Conservation (phyloP, 2,797 vertebrate genomes). For the Protonibea diacanthus region DNA sequence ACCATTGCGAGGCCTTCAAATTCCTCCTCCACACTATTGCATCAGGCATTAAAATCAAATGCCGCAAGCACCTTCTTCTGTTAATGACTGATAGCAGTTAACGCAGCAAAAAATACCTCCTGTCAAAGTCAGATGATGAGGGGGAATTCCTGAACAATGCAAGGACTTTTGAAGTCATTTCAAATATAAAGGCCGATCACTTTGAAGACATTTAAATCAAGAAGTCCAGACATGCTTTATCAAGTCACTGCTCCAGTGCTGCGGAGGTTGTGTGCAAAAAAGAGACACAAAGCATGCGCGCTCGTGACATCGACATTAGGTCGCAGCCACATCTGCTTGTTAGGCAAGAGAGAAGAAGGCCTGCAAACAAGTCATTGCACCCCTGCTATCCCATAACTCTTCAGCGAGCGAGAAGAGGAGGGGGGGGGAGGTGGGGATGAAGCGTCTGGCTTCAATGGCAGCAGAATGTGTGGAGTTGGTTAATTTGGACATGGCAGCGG, state of each 20-base stretch:
- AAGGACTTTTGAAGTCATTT: constrained; percentile 3
- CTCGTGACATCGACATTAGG: constrained; percentile 62
- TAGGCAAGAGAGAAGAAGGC: constrained; percentile 62
- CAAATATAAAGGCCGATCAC: neutral
- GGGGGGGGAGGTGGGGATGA: constrained; percentile 54
- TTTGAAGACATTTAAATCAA: constrained; percentile 2
- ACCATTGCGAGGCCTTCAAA: constrained; percentile 85
- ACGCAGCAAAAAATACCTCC: constrained; percentile 23
- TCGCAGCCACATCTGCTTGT: constrained; percentile 74
- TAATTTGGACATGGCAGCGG: constrained; percentile 87
- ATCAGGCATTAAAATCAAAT: constrained; percentile 83
- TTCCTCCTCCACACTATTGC: constrained; percentile 89
- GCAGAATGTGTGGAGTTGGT: constrained; percentile 86
- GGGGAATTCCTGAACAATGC: constrained; percentile 23
- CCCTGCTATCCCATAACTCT: constrained; percentile 73
- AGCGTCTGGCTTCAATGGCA: constrained; percentile 83
- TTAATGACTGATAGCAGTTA: constrained; percentile 51
- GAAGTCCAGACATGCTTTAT: constrained; percentile 4
- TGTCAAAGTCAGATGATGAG: constrained; percentile 26
- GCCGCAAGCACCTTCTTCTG: constrained; percentile 78
- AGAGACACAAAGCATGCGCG: constrained; percentile 43
- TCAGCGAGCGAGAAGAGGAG: constrained; percentile 49
- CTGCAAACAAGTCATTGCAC: constrained; percentile 70
- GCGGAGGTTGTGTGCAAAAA: constrained; percentile 9
- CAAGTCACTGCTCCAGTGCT: constrained; percentile 1